Evolutionary conservation across 2,113 vertebrate genomes (phyloP).

Genomic region (Sphaerodactylus townsendi): DNA sequence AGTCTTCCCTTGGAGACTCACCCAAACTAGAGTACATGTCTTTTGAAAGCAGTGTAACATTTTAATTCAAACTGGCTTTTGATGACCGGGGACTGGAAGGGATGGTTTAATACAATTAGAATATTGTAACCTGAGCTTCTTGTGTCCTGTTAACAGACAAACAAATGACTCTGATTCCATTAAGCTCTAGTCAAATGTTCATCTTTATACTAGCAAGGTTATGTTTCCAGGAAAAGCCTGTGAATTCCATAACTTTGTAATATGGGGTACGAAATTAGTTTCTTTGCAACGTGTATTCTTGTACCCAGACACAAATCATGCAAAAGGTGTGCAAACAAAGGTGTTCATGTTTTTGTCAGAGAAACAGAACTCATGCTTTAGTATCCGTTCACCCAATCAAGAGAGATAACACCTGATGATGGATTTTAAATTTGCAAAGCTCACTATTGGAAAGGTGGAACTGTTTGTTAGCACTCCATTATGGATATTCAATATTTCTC

Average conservation of each 20-base stretch:
- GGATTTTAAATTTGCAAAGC: constrained; percentile 70
- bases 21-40: background rate
- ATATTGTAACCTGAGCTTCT: background rate
- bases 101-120: background rate
- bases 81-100: too few species aligned
- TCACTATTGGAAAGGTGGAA: constrained; percentile 65
- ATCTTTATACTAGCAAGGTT: background rate
- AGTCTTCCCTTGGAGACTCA: background rate
- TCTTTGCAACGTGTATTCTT: background rate
- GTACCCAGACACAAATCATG: constrained; percentile 22
- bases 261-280: background rate
- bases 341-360: constrained; percentile 35
- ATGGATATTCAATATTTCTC: constrained; percentile 66
- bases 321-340: constrained; percentile 12
- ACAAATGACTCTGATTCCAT: background rate
- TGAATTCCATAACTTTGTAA: background rate
- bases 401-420: constrained; percentile 58
- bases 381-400: constrained; percentile 54
- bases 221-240: background rate
- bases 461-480: constrained; percentile 60
- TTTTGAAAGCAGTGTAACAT: background rate
- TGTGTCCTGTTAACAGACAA: background rate
- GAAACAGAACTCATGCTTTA: constrained; percentile 40
- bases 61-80: background rate
- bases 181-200: background rate